These are phyloP conservation scores for Mionectes macconnelli DNA, from an alignment of 2,113 vertebrate genomes.

Conservation along the genomic window DNA sequence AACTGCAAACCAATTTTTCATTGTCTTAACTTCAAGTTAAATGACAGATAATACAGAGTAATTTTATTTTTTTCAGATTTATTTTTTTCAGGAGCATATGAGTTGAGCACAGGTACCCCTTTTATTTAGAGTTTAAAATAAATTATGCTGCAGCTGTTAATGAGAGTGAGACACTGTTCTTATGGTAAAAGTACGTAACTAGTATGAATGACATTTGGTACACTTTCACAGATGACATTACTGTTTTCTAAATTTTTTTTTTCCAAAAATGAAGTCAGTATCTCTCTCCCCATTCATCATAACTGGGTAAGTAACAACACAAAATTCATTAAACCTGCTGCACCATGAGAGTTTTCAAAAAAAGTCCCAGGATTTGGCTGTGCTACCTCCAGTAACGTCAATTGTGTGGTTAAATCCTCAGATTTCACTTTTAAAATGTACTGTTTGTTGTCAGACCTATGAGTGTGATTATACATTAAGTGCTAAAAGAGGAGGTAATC, in stretches of 20 bases:
- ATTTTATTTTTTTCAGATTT: neutral
- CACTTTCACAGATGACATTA: neutral
- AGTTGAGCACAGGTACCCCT: neutral
- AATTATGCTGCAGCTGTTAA: neutral
- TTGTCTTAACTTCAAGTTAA: neutral
- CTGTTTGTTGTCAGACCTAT: neutral
- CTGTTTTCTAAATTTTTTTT: constrained; percentile 21
- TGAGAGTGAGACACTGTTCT: neutral
- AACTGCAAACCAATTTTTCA: neutral
- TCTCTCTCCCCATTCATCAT: constrained; percentile 30
- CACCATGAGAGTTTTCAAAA: constrained; percentile 5
- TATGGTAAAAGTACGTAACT: neutral
- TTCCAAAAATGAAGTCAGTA: constrained; percentile 42
- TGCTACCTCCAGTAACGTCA: neutral
- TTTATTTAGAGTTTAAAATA: neutral
- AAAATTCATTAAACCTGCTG: constrained; percentile 41
- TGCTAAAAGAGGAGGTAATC: constrained; percentile 3
- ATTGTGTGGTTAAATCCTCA: neutral
- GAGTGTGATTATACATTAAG: constrained; percentile 3
- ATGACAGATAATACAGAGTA: neutral
- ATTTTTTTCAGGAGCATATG: neutral
- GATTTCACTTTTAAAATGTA: neutral
- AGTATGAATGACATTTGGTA: neutral
- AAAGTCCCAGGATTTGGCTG: neutral
- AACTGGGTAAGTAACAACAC: constrained; percentile 36